Evolutionary conservation across 2,113 vertebrate genomes (phyloP).

Genomic region (Anolis sagrei): DNA sequence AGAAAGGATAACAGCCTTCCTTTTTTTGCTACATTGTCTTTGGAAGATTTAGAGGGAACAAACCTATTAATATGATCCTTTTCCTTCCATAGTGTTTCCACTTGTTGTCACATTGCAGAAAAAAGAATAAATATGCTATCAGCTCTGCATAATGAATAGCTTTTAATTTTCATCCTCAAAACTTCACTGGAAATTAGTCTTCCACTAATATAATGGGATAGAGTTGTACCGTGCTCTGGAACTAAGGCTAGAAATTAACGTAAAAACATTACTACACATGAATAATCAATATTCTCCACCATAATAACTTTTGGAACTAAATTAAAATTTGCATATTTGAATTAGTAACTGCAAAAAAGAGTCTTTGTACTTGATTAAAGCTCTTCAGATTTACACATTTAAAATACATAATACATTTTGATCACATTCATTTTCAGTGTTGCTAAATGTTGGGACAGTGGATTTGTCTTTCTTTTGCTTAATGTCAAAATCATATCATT

Average conservation of each 20-base stretch:
- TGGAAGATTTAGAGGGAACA: not conserved
- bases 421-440: not conserved
- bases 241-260: constrained; percentile 1
- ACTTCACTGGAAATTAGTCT: not conserved
- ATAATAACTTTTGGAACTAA: constrained; percentile 5
- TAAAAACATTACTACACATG: constrained; percentile 21
- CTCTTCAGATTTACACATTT: not conserved
- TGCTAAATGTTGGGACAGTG: not conserved
- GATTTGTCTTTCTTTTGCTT: not conserved
- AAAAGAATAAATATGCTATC: not conserved
- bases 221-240: not conserved
- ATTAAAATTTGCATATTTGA: constrained; percentile 5
- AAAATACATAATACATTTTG: not conserved
- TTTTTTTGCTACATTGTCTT: not conserved
- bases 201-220: constrained; percentile 20
- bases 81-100: not conserved
- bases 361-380: constrained; percentile 17
- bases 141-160: not conserved
- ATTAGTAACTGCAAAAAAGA: not conserved
- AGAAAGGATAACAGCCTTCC: no score
- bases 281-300: constrained; percentile 26
- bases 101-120: not conserved
- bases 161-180: constrained; percentile 19
- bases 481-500: not conserved
- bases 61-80: not conserved